Base-by-base conservation (phyloP, 1,140 invertebrate species). In the Pogonomyrmex barbatus region DNA sequence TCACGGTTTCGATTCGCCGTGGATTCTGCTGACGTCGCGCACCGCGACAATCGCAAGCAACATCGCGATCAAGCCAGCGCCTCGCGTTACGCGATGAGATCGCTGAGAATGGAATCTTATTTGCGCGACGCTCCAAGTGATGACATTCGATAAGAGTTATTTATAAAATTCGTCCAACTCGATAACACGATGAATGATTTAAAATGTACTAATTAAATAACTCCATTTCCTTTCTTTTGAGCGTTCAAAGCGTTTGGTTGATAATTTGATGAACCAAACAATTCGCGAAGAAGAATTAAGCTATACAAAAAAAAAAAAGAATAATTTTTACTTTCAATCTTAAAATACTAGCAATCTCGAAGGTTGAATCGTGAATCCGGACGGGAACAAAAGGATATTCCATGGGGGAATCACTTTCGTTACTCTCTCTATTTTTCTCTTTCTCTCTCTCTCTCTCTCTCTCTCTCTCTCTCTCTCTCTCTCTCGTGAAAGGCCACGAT, bases 401-500 rank as follows among this genome's bases (percentile, higher is more conserved):
- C 2, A 58, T 75, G 14, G 52, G 30, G 4, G 56, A 24, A 70
- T 56, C 42, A 70, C 78, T 12, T 39, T 65, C n/a, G 14, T 58
- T 17, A 75, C 77, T 75, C 76, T 50, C 42, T 42, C 5, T 76
- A 39, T 42, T 12, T 45, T 9, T 58, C 3, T 42, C 24, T 47
- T 12, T 36, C 9, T 58, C 6, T 58, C 62, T 81, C 24, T 47
- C 68, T 84, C 68, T 65, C 71, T 86, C 42, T 39, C 75, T 73
- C 52, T 39, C 12, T 56, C 54, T 42, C 30, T 39, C 63, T 47
- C 4, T 36, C 73, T 47, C 17, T 56, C 14, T 63, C 56, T 50
- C 36, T 83, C 56, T 90, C 77, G 42, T 70, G 82, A 83, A 89
- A 90, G 88, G 87, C 78, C 88, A 90, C 68, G 67, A 82, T 52